phyloP scores from a whole-genome alignment of 1,140 invertebrate genomes.

The Cecropterus lyciades region DNA sequence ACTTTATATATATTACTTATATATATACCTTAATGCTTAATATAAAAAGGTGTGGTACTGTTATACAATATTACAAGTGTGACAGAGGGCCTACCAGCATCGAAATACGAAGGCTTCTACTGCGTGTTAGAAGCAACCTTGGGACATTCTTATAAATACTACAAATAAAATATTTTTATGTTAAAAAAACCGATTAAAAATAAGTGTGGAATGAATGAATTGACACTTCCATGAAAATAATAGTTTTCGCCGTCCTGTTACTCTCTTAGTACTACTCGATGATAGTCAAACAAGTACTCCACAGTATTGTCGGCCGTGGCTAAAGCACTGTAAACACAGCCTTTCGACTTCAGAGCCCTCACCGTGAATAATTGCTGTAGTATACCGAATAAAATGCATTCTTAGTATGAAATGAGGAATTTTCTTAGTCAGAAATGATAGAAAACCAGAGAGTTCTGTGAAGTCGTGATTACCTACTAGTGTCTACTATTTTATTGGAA shows the following conservation, averaged over 20 bases:
- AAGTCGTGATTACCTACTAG: background rate
- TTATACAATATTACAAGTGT: no score
- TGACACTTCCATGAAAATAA: background rate
- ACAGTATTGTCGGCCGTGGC: conserved; percentile 26
- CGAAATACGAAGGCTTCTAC: no score
- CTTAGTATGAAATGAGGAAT: conserved; percentile 12
- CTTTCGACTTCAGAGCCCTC: conserved; percentile 2
- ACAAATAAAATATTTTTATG: no score
- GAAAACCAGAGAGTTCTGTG: background rate
- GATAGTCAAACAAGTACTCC: background rate
- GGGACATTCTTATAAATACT: no score
- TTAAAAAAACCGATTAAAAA: no score
- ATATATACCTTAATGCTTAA: no score
- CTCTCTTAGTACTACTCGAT: background rate
- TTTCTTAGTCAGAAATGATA: background rate
- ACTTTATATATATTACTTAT: no score
- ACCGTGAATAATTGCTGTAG: conserved; percentile 15
- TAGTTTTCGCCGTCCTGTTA: background rate
- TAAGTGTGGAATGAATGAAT: no score
- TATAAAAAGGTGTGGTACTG: no score
- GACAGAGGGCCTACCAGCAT: no score
- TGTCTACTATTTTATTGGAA: background rate
- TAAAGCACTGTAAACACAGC: conserved; percentile 39
- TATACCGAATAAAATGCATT: conserved; percentile 8
- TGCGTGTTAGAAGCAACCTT: no score